Conservation (phyloP, 2,888 invertebrate species). For the Drosophila formosana region DNA sequence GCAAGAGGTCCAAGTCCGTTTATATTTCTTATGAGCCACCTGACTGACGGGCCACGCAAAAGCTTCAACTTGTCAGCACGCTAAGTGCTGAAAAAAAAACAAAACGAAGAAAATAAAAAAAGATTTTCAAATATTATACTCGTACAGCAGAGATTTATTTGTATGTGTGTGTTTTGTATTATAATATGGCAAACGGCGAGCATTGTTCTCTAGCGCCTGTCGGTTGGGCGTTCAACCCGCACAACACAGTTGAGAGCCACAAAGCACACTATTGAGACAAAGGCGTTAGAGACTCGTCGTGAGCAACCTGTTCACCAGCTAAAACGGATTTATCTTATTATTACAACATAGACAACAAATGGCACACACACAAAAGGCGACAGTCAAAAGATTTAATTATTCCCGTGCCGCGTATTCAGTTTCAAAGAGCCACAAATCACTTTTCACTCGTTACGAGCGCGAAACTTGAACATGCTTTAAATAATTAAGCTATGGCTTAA, state of each 20-base stretch:
- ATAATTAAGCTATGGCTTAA: not conserved
- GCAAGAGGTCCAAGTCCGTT: constrained; percentile 63
- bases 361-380: constrained; percentile 50
- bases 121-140: constrained; percentile 59
- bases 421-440: constrained; percentile 40
- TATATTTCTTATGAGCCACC: constrained; percentile 64
- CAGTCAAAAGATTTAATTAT: constrained; percentile 75
- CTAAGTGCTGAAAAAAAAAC: constrained; percentile 73
- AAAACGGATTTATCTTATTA: constrained; percentile 76
- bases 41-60: constrained; percentile 74
- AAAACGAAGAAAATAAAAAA: constrained; percentile 23
- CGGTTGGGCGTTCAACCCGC: constrained; percentile 78
- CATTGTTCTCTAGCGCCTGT: constrained; percentile 76
- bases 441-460: no score
- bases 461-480: constrained; percentile 22
- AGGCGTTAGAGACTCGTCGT: constrained; percentile 38
- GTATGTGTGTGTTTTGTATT: constrained; percentile 19
- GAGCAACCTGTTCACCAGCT: constrained; percentile 69
- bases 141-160: constrained; percentile 16
- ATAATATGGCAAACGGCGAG: constrained; percentile 52
- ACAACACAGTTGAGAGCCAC: constrained; percentile 42
- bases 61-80: constrained; percentile 80
- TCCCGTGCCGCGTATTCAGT: constrained; percentile 71
- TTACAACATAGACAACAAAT: constrained; percentile 67
- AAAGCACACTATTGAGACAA: constrained; percentile 13